Conservation (phyloP, 2,113 vertebrate species). For the Piliocolobus tephrosceles region DNA sequence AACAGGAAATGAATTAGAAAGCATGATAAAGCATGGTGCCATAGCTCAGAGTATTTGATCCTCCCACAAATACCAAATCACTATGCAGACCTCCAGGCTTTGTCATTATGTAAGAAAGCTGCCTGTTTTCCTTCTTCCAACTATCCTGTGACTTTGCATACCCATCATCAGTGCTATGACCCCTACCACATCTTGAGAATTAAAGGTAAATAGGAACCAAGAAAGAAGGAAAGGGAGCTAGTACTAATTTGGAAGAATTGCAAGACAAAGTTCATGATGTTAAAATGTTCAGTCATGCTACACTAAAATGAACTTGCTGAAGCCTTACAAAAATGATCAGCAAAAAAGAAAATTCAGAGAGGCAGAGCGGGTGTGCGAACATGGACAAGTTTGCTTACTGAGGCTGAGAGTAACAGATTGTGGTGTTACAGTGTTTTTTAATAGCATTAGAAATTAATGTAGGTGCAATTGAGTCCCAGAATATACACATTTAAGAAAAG, state of each 20-base stretch:
- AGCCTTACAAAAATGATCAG: background rate
- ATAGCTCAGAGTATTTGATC: constrained; percentile 53
- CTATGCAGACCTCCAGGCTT: background rate
- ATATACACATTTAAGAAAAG: background rate
- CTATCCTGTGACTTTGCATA: background rate
- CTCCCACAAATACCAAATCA: constrained; percentile 33
- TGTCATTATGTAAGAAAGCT: background rate
- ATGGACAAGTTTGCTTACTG: fast-evolving
- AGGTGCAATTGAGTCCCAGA: background rate
- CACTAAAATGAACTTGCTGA: background rate
- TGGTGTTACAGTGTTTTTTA: background rate
- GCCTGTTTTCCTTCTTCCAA: background rate
- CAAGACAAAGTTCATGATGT: background rate
- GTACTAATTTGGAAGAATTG: background rate
- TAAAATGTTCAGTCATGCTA: background rate
- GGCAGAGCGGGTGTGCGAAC: background rate
- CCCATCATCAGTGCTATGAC: no score
- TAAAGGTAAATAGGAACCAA: background rate
- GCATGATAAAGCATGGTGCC: constrained; percentile 72
- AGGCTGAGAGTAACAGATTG: background rate
- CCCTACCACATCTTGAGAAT: background rate
- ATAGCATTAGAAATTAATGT: background rate
- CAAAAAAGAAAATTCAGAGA: background rate
- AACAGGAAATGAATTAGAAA: constrained; percentile 74
- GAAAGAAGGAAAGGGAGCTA: background rate